Conservation (phyloP, 92 coral and sea anemone genomes). For the Palythoa caribaeorum region DNA sequence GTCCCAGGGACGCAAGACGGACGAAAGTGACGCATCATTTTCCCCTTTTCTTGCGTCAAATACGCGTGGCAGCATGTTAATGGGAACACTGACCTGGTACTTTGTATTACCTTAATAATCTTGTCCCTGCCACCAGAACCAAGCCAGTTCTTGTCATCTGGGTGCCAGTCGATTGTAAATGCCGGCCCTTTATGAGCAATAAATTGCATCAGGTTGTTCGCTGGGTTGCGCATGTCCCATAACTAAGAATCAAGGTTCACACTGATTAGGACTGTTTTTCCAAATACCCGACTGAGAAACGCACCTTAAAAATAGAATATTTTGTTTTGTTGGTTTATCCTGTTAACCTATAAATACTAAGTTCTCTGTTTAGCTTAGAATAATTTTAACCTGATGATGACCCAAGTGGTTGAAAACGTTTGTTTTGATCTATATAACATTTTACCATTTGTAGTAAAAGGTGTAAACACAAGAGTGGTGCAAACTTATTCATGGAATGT, state of each 20-base stretch:
- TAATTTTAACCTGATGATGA: no score
- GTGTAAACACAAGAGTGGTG: no score
- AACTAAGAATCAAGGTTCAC: conserved; percentile 51
- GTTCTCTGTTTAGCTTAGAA: no score
- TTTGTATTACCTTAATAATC: conserved; percentile 72
- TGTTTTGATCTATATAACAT: no score
- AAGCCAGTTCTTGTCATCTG: conserved; percentile 91
- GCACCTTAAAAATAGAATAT: conserved; percentile 23
- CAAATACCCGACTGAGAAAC: background rate
- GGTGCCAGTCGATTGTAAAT: conserved; percentile 96
- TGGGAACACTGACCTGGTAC: background rate
- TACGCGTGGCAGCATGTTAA: no score
- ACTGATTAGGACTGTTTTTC: no score
- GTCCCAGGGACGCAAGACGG: background rate
- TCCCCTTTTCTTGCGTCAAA: no score
- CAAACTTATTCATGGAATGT: no score
- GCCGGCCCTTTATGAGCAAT: conserved; percentile 98
- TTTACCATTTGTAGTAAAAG: no score
- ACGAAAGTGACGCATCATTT: no score
- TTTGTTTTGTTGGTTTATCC: conserved; percentile 10
- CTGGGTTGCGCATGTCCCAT: conserved; percentile 92
- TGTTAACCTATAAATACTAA: no score
- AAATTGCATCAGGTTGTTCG: conserved; percentile 65
- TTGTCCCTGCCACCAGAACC: conserved; percentile 98
- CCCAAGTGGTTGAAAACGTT: no score